A percentile compares a stretch with the other conserved stretches of the same genome.
Evolutionary conservation across 2,888 invertebrate species (phyloP).

Genomic region (Trisateles emortualis): DNA sequence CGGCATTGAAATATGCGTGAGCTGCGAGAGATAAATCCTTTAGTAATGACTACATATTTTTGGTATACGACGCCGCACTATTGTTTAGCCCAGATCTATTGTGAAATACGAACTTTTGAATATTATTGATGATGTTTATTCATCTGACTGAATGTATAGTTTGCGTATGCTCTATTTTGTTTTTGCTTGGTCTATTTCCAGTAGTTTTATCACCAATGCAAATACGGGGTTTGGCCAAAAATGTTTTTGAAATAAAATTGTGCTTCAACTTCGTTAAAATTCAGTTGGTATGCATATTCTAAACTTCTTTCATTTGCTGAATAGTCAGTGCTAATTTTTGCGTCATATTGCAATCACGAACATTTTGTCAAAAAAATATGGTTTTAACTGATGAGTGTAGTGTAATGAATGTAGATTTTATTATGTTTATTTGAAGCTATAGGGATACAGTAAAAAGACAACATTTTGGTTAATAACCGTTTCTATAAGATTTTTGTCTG

Average conservation of each 20-base stretch:
- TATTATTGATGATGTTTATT: constrained; percentile 10
- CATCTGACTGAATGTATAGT: background rate
- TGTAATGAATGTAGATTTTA: too few species aligned
- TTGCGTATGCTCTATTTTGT: background rate
- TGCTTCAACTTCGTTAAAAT: background rate
- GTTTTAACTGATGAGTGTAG: too few species aligned
- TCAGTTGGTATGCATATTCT: background rate
- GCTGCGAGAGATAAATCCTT: constrained; percentile 30
- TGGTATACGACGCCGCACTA: constrained; percentile 13
- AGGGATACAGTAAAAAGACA: background rate
- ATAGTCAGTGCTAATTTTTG: background rate
- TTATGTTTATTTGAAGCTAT: too few species aligned
- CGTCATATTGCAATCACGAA: background rate
- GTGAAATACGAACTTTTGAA: constrained; percentile 17
- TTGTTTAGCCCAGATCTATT: constrained; percentile 38
- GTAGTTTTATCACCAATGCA: background rate
- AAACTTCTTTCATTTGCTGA: background rate
- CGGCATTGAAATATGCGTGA: constrained; percentile 24
- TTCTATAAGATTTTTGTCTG: too few species aligned
- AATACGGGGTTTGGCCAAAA: background rate
- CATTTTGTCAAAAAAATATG: too few species aligned
- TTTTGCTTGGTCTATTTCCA: background rate
- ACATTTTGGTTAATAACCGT: too few species aligned
- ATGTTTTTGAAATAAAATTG: background rate
- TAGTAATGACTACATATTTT: constrained; percentile 29